These are phyloP conservation scores for Gadopsis marmoratus DNA, from an alignment of 2,797 vertebrate species.

Conservation along the genomic window DNA sequence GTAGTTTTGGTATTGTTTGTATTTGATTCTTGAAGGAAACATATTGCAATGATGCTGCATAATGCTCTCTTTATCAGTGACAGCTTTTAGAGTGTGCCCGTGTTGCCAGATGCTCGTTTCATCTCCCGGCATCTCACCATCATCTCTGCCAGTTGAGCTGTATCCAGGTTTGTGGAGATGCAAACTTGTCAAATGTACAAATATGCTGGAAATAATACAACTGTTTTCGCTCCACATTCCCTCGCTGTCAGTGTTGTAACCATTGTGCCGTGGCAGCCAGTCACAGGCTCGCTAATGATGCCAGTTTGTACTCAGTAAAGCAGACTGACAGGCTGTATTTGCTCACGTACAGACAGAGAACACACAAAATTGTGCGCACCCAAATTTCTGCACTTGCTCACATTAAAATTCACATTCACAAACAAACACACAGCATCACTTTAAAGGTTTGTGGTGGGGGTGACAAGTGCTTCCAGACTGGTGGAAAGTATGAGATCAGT, in stretches of 20 bases:
- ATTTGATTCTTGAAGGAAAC: conserved; percentile 2
- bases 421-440: conserved; percentile 6
- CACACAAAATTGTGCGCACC: neutral
- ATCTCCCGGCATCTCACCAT: conserved; percentile 28
- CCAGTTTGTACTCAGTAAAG: conserved; percentile 50
- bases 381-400: conserved; percentile 6
- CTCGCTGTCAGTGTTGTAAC: conserved; percentile 44
- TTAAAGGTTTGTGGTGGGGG: conserved; percentile 14
- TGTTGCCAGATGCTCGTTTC: conserved; percentile 42
- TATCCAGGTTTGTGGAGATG: conserved; percentile 28
- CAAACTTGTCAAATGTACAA: conserved; percentile 60
- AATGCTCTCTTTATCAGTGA: conserved; percentile 14
- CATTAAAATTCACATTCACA: conserved; percentile 7
- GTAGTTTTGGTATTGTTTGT: neutral
- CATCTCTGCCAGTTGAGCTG: conserved; percentile 50
- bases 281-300: conserved; percentile 58
- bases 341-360: conserved; percentile 14
- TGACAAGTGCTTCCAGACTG: conserved; percentile 49
- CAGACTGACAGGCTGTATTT: conserved; percentile 41
- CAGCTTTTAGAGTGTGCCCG: conserved; percentile 8
- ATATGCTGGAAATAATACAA: conserved; percentile 51
- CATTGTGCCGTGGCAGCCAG: conserved; percentile 40
- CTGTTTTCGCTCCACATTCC: conserved; percentile 38
- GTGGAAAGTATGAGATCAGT: conserved; percentile 23
- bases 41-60: conserved; percentile 9